Conservation (phyloP, 2,113 vertebrate species). For the Cyphomyrus plagiostoma region DNA sequence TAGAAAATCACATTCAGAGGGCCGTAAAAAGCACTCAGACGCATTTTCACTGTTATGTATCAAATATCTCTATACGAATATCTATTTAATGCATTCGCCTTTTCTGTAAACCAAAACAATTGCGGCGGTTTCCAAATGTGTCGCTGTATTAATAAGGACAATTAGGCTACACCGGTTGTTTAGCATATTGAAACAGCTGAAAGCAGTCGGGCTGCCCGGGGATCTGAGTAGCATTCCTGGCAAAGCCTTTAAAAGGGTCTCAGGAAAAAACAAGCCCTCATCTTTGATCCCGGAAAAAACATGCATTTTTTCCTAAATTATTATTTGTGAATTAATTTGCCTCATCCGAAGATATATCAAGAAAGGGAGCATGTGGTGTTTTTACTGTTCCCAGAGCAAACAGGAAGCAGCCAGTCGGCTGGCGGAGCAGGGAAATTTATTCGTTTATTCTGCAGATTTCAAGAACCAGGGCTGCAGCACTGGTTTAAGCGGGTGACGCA, state of each 20-base stretch:
- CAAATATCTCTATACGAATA: not conserved
- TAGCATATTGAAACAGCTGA: constrained; percentile 28
- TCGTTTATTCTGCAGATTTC: not conserved
- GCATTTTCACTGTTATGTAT: not conserved
- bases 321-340: constrained; percentile 3
- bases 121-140: constrained; percentile 8
- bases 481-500: not conserved
- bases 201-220: constrained; percentile 9
- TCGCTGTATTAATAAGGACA: constrained; percentile 19
- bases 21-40: not conserved
- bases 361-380: not conserved
- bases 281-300: constrained; percentile 18
- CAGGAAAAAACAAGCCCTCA: not conserved
- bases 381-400: not conserved
- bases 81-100: not conserved
- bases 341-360: not conserved
- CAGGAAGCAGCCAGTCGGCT: not conserved
- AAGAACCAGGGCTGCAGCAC: not conserved
- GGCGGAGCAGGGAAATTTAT: not conserved
- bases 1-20: not conserved
- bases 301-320: not conserved
- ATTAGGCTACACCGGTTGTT: constrained; percentile 21
- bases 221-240: constrained; percentile 21
- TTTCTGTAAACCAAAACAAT: constrained; percentile 10
- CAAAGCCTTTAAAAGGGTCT: not conserved